Base-by-base conservation (phyloP, 2,888 invertebrate species). In the Sesia bembeciformis region DNA sequence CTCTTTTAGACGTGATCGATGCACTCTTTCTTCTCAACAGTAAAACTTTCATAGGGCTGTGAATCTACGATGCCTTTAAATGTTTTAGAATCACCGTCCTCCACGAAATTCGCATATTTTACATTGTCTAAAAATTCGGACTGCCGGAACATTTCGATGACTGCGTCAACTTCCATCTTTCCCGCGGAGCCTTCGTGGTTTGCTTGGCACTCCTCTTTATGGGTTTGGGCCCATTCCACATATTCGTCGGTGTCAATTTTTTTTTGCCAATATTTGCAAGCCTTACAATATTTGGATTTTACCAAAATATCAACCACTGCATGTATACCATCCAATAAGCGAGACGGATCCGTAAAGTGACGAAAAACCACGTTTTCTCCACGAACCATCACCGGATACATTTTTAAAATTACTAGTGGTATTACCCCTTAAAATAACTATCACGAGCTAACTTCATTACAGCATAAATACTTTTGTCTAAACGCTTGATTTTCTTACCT, bases 161-260 rank as follows among this genome's bases (percentile, higher is more conserved):
- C 51, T 39, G 58, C 55, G 46, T 60, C 61, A 5, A 65, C 58
- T 55, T 66, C 64, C 64, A 66, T 65, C 53, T 62, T 66, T 43
- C 63, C 63, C 23, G 64, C 43, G 51, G 56, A 59, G 49, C 59
- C 59, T 53, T 60, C 54, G 57, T 63, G 63, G 56, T 63, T 63
- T 39, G 40, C 46, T 40, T 60, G 43, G 53, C 60, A 60, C 8
- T 57, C 51, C 42, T 59, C 54, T 53, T 54, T 53, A 49, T 59
- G 57, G 8, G 6, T 52, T 46, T 50, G 49, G 38, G 8, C 4
- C 61, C 58, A 61, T 51, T 53, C 54, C 43, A 41, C 49, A 53
- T 54, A 60, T 49, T 52, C 54, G 52, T 7, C 40, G 40, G 54
- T 52, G n/a, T 40, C 56, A 6, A 43, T 41, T 40, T 54, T 41